Percentiles rank a stretch among this genome's conserved stretches.
These are phyloP conservation scores for Schizothorax lantsangensis DNA, from an alignment of 2,797 vertebrate species.

Conservation along the genomic window DNA sequence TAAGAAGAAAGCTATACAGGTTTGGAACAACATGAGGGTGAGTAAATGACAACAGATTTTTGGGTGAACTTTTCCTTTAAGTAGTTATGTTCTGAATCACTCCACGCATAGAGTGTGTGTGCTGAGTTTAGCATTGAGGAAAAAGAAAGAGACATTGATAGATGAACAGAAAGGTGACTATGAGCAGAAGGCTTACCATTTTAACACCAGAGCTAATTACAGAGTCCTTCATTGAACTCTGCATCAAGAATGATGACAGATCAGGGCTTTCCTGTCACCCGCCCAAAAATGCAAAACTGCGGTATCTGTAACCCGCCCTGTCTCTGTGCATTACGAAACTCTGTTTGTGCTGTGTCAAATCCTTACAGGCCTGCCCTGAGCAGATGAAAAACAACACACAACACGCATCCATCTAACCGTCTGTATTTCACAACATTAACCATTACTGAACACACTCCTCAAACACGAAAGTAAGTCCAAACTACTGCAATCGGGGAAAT, in stretches of 20 bases:
- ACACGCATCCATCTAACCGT: background rate
- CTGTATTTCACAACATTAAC: slow-evolving; percentile 27
- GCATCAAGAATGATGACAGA: slow-evolving; percentile 1
- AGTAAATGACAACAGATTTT: background rate
- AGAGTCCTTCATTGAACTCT: slow-evolving; percentile 7
- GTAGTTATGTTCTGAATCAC: background rate
- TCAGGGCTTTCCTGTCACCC: slow-evolving; percentile 33
- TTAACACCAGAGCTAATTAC: slow-evolving; percentile 16
- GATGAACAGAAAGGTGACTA: slow-evolving; percentile 1
- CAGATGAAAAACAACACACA: background rate
- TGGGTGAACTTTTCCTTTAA: background rate
- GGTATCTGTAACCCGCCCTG: slow-evolving; percentile 4
- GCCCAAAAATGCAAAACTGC: slow-evolving; percentile 9
- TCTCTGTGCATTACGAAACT: slow-evolving; percentile 29
- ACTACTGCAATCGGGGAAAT: background rate
- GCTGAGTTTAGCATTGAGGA: background rate
- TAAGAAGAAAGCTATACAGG: background rate
- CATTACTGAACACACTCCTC: background rate
- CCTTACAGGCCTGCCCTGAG: slow-evolving; percentile 21
- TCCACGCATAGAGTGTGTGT: background rate
- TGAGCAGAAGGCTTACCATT: background rate
- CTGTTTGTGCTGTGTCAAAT: background rate
- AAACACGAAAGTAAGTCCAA: background rate
- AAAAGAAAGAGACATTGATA: background rate
- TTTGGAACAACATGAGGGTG: background rate